A percentile compares a stretch with the other conserved stretches of the same genome.
Evolutionary conservation across 2,797 vertebrate genomes (phyloP).

Genomic region (Scolopax rusticola): DNA sequence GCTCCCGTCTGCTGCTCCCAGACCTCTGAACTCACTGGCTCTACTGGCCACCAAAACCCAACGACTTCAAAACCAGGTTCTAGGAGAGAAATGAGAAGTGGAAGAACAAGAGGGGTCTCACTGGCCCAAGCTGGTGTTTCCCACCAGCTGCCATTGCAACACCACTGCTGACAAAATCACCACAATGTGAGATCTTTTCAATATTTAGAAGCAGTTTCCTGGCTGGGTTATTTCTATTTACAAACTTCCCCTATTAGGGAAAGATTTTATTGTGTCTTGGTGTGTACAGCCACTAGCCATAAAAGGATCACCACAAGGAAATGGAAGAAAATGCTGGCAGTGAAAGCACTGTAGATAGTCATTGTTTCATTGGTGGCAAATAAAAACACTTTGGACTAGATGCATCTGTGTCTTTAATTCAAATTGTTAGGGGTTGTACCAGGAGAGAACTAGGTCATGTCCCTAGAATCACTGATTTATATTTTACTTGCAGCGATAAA

Average conservation of each 20-base stretch:
- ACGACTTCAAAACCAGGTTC: not conserved
- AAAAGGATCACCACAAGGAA: not conserved
- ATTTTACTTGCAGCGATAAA: not conserved
- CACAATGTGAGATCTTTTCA: not conserved
- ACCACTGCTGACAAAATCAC: not conserved
- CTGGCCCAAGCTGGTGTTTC: rapidly evolving
- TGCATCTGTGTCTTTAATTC: not conserved
- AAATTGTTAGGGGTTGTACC: not conserved
- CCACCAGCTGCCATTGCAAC: not conserved
- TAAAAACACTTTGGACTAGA: not conserved
- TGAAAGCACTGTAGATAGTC: not conserved
- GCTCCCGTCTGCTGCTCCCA: not conserved
- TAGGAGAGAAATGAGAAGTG: not conserved
- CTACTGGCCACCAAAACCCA: not conserved
- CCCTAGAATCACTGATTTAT: not conserved
- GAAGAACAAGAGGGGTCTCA: rapidly evolving
- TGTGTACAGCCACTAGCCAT: not conserved
- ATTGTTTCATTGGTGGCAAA: not conserved
- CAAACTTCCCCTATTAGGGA: not conserved
- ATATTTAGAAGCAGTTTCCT: not conserved
- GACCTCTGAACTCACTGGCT: not conserved
- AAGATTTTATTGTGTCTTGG: not conserved
- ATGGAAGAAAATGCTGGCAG: not conserved
- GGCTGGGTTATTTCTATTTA: not conserved
- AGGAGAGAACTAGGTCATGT: not conserved